Conservation (phyloP, 2,888 invertebrate species). For the Julus scandinavius region DNA sequence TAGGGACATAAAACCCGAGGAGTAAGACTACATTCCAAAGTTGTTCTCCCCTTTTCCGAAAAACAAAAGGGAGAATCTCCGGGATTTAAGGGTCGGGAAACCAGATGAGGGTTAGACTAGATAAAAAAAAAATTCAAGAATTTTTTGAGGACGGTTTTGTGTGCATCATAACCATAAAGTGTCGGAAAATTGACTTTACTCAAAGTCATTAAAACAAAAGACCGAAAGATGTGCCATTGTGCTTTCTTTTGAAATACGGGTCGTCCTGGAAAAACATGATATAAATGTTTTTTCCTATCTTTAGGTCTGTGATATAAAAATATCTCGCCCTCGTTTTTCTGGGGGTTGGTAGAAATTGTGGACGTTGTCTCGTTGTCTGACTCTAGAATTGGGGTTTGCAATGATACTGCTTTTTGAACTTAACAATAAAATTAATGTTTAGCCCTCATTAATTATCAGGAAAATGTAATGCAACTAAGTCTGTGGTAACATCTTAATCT, state of each 20-base stretch:
- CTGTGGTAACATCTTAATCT: too few species aligned
- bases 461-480: too few species aligned
- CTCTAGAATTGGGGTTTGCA: too few species aligned
- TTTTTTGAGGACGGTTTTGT: not conserved
- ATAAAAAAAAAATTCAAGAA: not conserved
- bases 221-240: not conserved
- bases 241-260: not conserved
- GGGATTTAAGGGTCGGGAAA: not conserved
- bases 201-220: not conserved
- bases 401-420: too few species aligned
- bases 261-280: not conserved
- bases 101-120: not conserved
- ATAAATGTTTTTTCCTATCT: not conserved
- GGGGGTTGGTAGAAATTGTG: not conserved
- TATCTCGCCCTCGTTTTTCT: not conserved
- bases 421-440: too few species aligned
- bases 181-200: not conserved
- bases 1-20: slow-evolving; percentile 13
- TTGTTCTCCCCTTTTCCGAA: not conserved
- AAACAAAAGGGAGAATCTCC: not conserved
- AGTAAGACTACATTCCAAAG: not conserved
- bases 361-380: too few species aligned
- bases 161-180: not conserved
- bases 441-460: too few species aligned
- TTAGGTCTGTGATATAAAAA: not conserved